phyloP scores from a whole-genome alignment of 2,888 invertebrate species.

The Blastobasis adustella region DNA sequence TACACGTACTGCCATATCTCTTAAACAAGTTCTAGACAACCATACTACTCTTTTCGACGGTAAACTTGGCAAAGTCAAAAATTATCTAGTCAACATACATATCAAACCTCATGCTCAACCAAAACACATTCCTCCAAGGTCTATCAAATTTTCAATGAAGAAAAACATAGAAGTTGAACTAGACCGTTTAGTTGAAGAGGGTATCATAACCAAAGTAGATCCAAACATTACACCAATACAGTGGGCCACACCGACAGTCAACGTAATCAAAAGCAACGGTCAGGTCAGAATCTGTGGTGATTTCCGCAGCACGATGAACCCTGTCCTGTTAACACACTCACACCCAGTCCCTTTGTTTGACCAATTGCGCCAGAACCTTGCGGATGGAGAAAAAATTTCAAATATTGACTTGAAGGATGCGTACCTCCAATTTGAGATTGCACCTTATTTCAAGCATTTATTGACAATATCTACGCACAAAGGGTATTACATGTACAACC shows the following conservation, averaged over 20 bases:
- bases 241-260: background rate
- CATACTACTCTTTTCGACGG: slow-evolving; percentile 4
- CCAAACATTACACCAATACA: background rate
- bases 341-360: background rate
- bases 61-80: slow-evolving; percentile 6
- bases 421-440: background rate
- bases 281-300: background rate
- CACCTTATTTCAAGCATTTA: background rate
- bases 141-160: slow-evolving; percentile 1
- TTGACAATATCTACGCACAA: background rate
- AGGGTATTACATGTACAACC: background rate
- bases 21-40: slow-evolving; percentile 1
- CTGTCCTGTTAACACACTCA: background rate
- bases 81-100: slow-evolving; percentile 3
- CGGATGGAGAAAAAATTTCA: background rate
- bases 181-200: background rate
- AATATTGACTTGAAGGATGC: background rate
- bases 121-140: background rate
- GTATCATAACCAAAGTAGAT: background rate
- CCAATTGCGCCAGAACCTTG: background rate
- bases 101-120: background rate
- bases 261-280: background rate
- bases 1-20: background rate
- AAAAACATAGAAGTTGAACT: slow-evolving; percentile 7
- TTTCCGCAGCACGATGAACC: background rate